Conservation (phyloP, 2,797 vertebrate genomes). For the Pristis pectinata region DNA sequence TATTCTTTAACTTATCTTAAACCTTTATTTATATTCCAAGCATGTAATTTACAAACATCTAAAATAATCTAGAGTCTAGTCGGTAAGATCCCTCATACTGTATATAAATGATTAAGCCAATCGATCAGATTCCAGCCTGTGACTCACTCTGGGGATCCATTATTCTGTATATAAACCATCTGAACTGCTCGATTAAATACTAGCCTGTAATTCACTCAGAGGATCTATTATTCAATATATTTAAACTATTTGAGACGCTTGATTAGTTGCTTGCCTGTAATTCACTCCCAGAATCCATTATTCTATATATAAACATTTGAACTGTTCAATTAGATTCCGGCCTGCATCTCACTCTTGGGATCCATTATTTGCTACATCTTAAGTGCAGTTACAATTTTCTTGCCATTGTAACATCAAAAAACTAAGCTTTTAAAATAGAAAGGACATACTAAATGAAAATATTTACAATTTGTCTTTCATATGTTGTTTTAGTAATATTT, state of each 20-base stretch:
- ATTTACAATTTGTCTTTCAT: not conserved
- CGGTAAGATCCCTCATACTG: not conserved
- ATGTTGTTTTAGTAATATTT: not conserved
- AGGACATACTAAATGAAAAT: not conserved
- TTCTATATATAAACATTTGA: constrained; percentile 1
- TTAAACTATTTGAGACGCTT: not conserved
- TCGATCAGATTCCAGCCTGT: not conserved
- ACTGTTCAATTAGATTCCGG: not conserved
- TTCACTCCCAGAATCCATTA: not conserved
- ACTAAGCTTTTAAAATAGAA: not conserved
- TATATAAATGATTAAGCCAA: not conserved
- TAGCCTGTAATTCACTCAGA: not conserved
- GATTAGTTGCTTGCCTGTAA: not conserved
- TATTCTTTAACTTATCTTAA: not conserved
- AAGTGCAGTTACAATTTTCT: not conserved
- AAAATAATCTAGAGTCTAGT: not conserved
- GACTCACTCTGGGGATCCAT: not conserved
- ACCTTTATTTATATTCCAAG: not conserved
- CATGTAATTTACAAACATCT: not conserved
- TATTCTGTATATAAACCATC: not conserved
- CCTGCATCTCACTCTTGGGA: not conserved
- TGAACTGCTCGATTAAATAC: not conserved
- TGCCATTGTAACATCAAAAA: not conserved
- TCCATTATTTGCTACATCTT: not conserved
- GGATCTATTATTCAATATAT: not conserved